Evolutionary conservation across 2,888 invertebrate species (phyloP), one percentile per base, ranked within the genome.

Genomic region (Polymixis flavicincta): DNA sequence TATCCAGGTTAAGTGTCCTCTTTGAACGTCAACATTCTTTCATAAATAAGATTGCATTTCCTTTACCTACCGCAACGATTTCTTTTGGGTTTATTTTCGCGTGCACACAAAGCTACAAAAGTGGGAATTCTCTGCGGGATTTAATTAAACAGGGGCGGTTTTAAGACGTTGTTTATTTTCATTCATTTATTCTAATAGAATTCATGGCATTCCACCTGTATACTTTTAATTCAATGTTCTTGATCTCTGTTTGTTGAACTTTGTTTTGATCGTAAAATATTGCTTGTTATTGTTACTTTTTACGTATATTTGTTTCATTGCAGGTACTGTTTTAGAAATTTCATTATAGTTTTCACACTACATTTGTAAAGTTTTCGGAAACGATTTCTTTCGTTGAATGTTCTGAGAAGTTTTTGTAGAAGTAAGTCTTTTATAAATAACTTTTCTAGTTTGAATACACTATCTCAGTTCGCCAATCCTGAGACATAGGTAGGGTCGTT

Each of bases 1-100:
- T 69, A 88, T 81, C 82, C 76, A 75, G 87, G 86, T 88, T 86
- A 89, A 90, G 78, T 78, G 71, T 48, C 68, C 60, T 76, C 83
- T 88, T 86, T 79, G 66, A 78, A 76, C 22, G 81, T 82, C 74
- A 78, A 84, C 69, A 71, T 70, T 85, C 72, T 82, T 86, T 78
- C 74, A 71, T 80, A 76, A 80, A 67, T 67, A 76, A 76, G 55
- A 83, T 74, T 83, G 75, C 86, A 83, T 74, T 77, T 85, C 73
- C 74, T 78, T 60, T 75, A 65, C 84, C 73, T 80, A 76, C 80
- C 78, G 45, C 74, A 67, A 76, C 64, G 50, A 64, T 59, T 71
- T 65, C 70, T 67, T 78, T 76, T 76, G n/a, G 3, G 64, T 79
- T 67, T 80, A 74, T 87, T 76, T 80, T 82, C 14, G 75, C 70